phyloP scores from a whole-genome alignment of 2,888 invertebrate species.

The Plagiodera versicolora region DNA sequence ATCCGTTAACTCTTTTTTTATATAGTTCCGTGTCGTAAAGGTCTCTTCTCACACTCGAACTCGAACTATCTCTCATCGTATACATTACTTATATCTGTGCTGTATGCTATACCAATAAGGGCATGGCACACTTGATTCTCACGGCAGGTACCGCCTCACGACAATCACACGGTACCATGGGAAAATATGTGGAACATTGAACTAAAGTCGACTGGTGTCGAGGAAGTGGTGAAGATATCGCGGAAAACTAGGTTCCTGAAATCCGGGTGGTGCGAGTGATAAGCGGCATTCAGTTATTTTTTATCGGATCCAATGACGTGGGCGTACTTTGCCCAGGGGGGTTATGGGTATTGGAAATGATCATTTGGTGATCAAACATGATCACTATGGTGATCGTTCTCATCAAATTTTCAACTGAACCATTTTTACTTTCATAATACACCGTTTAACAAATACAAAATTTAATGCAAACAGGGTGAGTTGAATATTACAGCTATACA shows the following conservation, averaged over 20 bases:
- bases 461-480: too few relatives aligned
- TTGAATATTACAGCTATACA: too few relatives aligned
- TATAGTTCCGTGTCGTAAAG: background rate
- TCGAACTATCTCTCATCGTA: background rate
- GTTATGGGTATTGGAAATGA: too few relatives aligned
- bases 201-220: conserved; percentile 33
- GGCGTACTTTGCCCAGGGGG: too few relatives aligned
- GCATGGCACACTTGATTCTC: conserved; percentile 28
- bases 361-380: too few relatives aligned
- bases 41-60: background rate
- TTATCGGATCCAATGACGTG: too few relatives aligned
- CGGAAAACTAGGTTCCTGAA: conserved; percentile 38
- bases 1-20: too few relatives aligned
- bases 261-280: conserved; percentile 26
- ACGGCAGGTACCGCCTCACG: conserved; percentile 28
- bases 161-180: conserved; percentile 19
- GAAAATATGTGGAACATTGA: conserved; percentile 39
- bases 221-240: conserved; percentile 46
- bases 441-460: too few relatives aligned
- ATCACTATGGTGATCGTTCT: too few relatives aligned
- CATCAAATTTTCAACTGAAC: too few relatives aligned
- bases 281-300: background rate
- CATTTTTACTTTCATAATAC: too few relatives aligned
- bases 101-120: conserved; percentile 20
- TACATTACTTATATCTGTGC: conserved; percentile 16